Evolutionary conservation across 2,888 invertebrate species (phyloP).

Genomic region (Drosophila algonquin): DNA sequence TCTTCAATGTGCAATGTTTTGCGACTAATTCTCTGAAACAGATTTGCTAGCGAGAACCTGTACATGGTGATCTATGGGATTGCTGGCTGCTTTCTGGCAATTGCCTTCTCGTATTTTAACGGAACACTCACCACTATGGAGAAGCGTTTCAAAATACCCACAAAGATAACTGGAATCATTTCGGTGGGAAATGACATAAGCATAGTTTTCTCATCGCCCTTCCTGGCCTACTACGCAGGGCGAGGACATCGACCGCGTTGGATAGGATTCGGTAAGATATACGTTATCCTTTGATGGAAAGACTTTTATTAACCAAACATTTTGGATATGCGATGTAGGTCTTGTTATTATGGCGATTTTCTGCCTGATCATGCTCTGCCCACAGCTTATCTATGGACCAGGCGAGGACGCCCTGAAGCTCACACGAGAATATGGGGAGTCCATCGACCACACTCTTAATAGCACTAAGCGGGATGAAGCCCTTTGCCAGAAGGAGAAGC

Average conservation of each 20-base stretch:
- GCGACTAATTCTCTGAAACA: slow-evolving; percentile 31
- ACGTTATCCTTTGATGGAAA: neutral
- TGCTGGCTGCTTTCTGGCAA: slow-evolving; percentile 88
- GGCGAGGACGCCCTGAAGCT: slow-evolving; percentile 87
- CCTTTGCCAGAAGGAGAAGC: slow-evolving; percentile 33
- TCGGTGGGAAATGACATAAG: slow-evolving; percentile 90
- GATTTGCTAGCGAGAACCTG: slow-evolving; percentile 82
- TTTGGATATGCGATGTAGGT: slow-evolving; percentile 72
- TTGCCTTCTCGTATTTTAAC: slow-evolving; percentile 88
- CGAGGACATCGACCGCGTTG: slow-evolving; percentile 89
- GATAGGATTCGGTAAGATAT: slow-evolving; percentile 86
- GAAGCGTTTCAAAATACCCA: slow-evolving; percentile 89
- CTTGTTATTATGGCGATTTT: slow-evolving; percentile 86
- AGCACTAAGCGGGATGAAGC: slow-evolving; percentile 14
- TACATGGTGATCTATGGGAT: slow-evolving; percentile 87
- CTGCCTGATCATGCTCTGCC: slow-evolving; percentile 87
- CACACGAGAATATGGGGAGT: slow-evolving; percentile 86
- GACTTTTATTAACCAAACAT: neutral
- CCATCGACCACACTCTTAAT: slow-evolving; percentile 76
- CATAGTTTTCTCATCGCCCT: slow-evolving; percentile 87
- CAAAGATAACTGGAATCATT: slow-evolving; percentile 88
- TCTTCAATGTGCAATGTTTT: too few species aligned
- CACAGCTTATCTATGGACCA: slow-evolving; percentile 88
- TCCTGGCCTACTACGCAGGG: slow-evolving; percentile 88
- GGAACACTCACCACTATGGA: slow-evolving; percentile 89